These are phyloP conservation scores for Drosophila bocqueti DNA, from an alignment of 1,140 invertebrate species.

Conservation along the genomic window DNA sequence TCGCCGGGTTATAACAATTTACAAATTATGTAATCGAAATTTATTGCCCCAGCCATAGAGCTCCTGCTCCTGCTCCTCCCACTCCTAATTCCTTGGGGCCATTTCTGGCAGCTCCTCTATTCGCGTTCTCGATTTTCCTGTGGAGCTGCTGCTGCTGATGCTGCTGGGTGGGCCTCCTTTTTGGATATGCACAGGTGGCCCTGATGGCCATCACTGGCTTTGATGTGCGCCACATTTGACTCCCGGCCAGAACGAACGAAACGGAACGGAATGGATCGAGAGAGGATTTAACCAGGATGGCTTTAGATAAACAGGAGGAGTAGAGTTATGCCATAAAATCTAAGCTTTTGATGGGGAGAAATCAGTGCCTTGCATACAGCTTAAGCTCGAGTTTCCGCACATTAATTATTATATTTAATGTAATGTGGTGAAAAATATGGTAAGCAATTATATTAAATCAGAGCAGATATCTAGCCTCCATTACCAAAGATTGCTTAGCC, in stretches of 20 bases:
- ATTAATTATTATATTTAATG: not conserved
- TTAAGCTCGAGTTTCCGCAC: not conserved
- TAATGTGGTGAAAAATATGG: not conserved
- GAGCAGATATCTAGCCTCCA: not conserved
- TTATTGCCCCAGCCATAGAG: conserved; percentile 59
- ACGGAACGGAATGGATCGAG: conserved; percentile 14
- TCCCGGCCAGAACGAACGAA: conserved; percentile 44
- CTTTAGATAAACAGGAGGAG: conserved; percentile 7
- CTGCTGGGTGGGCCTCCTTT: conserved; percentile 26
- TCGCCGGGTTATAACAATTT: conserved; percentile 80
- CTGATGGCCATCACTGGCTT: conserved; percentile 57
- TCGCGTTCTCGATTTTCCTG: not conserved
- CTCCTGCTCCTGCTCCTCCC: conserved; percentile 1
- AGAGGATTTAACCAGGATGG: conserved; percentile 4
- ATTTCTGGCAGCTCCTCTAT: conserved; percentile 40
- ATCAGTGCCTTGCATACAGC: not conserved
- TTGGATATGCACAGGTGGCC: conserved; percentile 66
- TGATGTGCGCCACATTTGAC: conserved; percentile 61
- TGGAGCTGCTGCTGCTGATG: not conserved
- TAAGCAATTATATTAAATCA: not conserved
- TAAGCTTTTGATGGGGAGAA: conserved; percentile 1
- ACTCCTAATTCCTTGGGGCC: conserved; percentile 10
- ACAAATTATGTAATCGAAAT: conserved; percentile 82
- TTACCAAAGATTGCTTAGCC: not conserved
- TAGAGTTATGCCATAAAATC: conserved; percentile 1